Base-by-base conservation (phyloP, 2,113 vertebrate species). In the Pogona vitticeps region DNA sequence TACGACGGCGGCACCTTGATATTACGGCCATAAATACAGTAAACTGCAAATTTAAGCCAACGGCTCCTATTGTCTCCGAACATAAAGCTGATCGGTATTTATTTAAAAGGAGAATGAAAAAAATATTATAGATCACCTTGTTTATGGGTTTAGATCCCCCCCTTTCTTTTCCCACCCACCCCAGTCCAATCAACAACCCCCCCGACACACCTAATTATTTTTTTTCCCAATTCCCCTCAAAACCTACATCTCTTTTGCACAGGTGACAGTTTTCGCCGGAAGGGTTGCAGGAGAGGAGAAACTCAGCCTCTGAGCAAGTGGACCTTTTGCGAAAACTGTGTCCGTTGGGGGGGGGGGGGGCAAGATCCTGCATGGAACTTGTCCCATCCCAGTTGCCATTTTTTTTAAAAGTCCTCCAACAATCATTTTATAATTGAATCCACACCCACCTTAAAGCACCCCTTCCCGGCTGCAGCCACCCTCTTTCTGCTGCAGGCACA, bases 11-110 rank as follows among this genome's bases (percentile, higher is more conserved):
- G 98, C 99, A 99, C 98, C 98, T 98, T 98, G 98, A 99, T 99
- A 99, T 99, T 99, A 99, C 98, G 98, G 98, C 98, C 98, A 99
- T 99, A 99, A 99, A 99, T 99, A 99, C 99, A 99, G 98, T 99
- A 99, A 99, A 99, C 99, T 99, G 99, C 99, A 99, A 99, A 99
- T 99, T 98, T 98, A 98, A 98, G 98, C 98, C 98, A 97, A 98
- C 98, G 97, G 98, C 98, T 99, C 98, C 99, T 99, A 99, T 99
- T 99, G 99, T 99, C 99, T 99, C 98, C 97, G 98, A 99, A 99
- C 99, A 99, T 99, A 99, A 99, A 99, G 98, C 98, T 99, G 98
- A 99, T 99, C 98, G 98, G 99, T 99, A 99, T 99, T 99, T 99
- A 99, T 99, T 99, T 99, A 99, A 99, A 99, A 98, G 97, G 96